Base-by-base conservation (phyloP, 1,140 invertebrate species). In the Hydropsyche tenuis region DNA sequence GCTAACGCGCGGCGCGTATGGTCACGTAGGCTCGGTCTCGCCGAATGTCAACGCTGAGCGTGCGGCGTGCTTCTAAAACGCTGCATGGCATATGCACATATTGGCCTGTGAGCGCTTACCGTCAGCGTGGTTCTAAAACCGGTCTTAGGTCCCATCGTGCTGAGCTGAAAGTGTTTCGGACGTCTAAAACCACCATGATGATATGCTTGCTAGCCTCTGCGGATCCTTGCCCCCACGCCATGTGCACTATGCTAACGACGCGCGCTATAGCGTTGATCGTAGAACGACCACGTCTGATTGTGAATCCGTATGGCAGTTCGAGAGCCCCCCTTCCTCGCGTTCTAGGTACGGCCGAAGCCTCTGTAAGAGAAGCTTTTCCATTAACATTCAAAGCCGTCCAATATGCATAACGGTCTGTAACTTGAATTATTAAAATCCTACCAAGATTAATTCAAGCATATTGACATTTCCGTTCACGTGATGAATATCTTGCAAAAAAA, bases 391-490 rank as follows among this genome's bases (percentile, higher is more conserved):
- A 73, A 71, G 7, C 77, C 75, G 23, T 79, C 75, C 20, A 82
- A 64, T 42, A 82, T 73, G 56, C 79, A 80, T 1, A 82, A 63
- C 1, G 81, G 81, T 45, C 82, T 69, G 68, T 79, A 81, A 1
- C 78, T 74, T 0, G 71, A 75, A 7, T n/a, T n/a, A n/a, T n/a
- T n/a, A n/a, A n/a, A n/a, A n/a, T n/a, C n/a, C n/a, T n/a, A n/a
- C n/a, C n/a, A n/a, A n/a, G n/a, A n/a, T n/a, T n/a, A n/a, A n/a
- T n/a, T n/a, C n/a, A n/a, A n/a, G n/a, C n/a, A n/a, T n/a, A n/a
- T n/a, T n/a, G n/a, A n/a, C n/a, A n/a, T n/a, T n/a, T n/a, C n/a
- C n/a, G n/a, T n/a, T n/a, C n/a, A n/a, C n/a, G n/a, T n/a, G n/a
- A n/a, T n/a, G n/a, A n/a, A n/a, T n/a, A n/a, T n/a, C n/a, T n/a